Evolutionary conservation across 1,140 invertebrate species (phyloP), one percentile per base, ranked within the genome.

Genomic region (Micrasema minimum): DNA sequence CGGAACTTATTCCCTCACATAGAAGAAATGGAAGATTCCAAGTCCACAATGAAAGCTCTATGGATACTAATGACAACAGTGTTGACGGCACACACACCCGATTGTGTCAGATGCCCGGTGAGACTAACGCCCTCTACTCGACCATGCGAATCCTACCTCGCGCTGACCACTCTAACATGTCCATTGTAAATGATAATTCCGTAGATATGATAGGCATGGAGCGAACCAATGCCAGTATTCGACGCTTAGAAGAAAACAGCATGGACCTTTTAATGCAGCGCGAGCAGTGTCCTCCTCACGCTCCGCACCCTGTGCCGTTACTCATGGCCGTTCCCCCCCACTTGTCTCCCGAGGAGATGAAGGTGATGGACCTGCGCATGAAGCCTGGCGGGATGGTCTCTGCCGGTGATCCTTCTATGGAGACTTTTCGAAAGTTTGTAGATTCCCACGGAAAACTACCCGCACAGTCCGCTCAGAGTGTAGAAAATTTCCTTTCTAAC

Each of bases 401-500:
- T 77, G 77, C 79, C 78, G 71, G 70, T 26, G 43, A 69, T 1
- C 43, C 78, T 35, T 78, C 80, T 1, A 76, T 82, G 70, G 78
- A 78, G 5, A 80, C 79, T 12, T 77, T 83, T 6, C 75, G 79
- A 10, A 81, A 83, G 73, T 78, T 83, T 57, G 77, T 79, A 6
- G 79, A 78, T 61, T 79, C 79, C 4, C 81, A 78, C 18, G 68
- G 59, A 14, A 82, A 87, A 6, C 74, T 90, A 2, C 86, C 87
- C 0, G 79, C 86, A 0, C 84, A 88, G 75, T 86, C 78, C 76
- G 85, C 80, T 4, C 84, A 85, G 70, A 88, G 87, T 80, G 81
- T 88, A 16, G 88, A 88, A 69, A 88, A 85, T 72, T 89, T 85
- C 76, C 78, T 89, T 2, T 88, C 86, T 38, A 85, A 86, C n/a